Evolutionary conservation across 1,140 invertebrate genomes (phyloP).

Genomic region (Polypedilum pembai): DNA sequence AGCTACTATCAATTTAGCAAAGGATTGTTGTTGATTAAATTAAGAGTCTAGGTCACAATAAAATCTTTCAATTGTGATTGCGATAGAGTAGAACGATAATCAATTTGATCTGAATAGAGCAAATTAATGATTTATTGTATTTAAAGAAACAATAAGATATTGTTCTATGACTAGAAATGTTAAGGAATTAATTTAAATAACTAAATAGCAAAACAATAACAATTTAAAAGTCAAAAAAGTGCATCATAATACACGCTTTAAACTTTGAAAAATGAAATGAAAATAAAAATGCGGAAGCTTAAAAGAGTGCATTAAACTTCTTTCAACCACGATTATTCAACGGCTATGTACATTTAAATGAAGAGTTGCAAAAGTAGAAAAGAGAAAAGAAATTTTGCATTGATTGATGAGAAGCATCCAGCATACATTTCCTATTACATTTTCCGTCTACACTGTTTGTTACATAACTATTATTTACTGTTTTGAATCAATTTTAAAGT

Average conservation of each 20-base stretch:
- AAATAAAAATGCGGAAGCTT: conserved; percentile 16
- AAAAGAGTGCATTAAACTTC: conserved; percentile 11
- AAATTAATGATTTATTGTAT: no score
- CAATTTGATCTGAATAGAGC: no score
- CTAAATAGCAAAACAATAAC: no score
- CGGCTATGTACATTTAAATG: neutral
- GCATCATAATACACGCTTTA: neutral
- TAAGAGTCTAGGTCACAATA: no score
- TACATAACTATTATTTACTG: neutral
- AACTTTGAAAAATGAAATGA: neutral
- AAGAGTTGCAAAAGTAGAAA: neutral
- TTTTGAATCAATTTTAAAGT: neutral
- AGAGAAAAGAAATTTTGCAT: neutral
- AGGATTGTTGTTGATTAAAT: no score
- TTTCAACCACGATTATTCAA: conserved; percentile 11
- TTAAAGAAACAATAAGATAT: no score
- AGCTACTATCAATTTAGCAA: no score
- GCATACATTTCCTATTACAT: conserved; percentile 1
- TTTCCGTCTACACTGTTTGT: neutral
- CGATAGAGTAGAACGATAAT: no score
- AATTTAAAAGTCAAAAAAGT: neutral
- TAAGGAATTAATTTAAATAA: neutral
- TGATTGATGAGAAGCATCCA: conserved; percentile 1
- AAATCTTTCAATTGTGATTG: no score
- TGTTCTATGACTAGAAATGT: neutral